Conservation (phyloP, 2,797 vertebrate species). For the Uromys caudimaculatus region DNA sequence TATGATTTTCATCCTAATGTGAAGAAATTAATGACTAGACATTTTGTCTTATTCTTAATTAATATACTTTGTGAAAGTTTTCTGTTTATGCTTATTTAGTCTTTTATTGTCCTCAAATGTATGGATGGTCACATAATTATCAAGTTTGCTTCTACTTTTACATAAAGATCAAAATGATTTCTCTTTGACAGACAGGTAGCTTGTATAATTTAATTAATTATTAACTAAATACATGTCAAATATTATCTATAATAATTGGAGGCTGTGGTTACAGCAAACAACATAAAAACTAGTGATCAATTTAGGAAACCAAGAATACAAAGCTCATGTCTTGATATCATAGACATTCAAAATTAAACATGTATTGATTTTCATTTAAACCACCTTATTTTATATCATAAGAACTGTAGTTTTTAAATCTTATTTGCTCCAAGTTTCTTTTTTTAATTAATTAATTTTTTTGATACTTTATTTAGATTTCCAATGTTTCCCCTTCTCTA, state of each 20-base stretch:
- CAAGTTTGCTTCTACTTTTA: not conserved
- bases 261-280: not conserved
- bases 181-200: not conserved
- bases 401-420: not conserved
- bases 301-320: not conserved
- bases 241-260: not conserved
- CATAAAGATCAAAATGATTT: not conserved
- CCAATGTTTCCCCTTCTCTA: too few relatives aligned
- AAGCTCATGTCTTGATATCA: not conserved
- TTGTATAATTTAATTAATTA: not conserved
- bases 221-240: not conserved
- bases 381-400: not conserved
- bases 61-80: not conserved
- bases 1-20: not conserved
- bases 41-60: not conserved
- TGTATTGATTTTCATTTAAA: not conserved
- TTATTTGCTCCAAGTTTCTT: not conserved
- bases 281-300: not conserved
- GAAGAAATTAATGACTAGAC: not conserved
- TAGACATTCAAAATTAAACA: conserved; percentile 14
- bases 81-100: not conserved
- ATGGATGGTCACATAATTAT: not conserved
- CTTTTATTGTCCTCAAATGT: not conserved
- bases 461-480: too few relatives aligned
- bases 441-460: too few relatives aligned